A percentile compares a stretch with the other conserved stretches of the same genome.
phyloP scores from a whole-genome alignment of 2,888 invertebrate genomes.

The Sesia apiformis region DNA sequence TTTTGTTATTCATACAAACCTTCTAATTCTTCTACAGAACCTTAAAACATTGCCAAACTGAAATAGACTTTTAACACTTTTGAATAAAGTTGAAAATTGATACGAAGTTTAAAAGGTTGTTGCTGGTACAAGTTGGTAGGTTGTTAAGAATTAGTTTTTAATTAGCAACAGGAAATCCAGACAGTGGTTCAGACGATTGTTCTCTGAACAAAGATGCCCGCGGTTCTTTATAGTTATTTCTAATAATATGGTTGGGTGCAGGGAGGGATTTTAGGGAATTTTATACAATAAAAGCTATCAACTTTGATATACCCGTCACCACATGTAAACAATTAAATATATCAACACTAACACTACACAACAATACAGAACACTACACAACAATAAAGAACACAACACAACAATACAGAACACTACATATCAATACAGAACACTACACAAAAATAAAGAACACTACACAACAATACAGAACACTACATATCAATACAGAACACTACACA shows the following conservation, averaged over 20 bases:
- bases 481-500: too few species aligned
- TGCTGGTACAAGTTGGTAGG: background rate
- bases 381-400: too few species aligned
- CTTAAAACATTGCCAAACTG: background rate
- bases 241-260: background rate
- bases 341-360: too few species aligned
- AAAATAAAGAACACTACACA: too few species aligned
- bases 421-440: too few species aligned
- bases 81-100: background rate
- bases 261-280: too few species aligned
- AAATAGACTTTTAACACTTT: background rate
- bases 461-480: too few species aligned
- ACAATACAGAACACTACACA: too few species aligned
- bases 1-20: constrained; percentile 48
- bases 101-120: background rate
- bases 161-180: constrained; percentile 51
- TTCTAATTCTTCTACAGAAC: background rate
- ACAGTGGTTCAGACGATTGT: constrained; percentile 23
- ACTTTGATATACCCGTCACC: too few species aligned
- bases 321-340: too few species aligned
- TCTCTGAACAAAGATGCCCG: constrained; percentile 27
- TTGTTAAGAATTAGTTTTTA: constrained; percentile 52
- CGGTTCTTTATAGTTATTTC: background rate
- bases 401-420: too few species aligned
- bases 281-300: too few species aligned